Evolutionary conservation across 2,113 vertebrate species (phyloP), one percentile per base, ranked within the genome.

Genomic region (Percopsis transmontana): DNA sequence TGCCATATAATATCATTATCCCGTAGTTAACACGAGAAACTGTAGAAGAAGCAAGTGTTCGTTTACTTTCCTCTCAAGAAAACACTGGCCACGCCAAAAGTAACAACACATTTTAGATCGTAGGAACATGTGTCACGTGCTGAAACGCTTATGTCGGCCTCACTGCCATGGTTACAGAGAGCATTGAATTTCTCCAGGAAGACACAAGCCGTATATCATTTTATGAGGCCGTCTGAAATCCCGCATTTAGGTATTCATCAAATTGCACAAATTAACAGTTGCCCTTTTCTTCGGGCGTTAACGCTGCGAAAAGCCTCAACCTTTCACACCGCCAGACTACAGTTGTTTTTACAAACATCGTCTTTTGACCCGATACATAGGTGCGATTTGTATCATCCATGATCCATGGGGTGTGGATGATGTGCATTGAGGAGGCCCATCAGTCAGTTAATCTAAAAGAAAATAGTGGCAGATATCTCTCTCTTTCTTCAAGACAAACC

Each of bases 1-100:
- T 91, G 88, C 87, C 88, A 85, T 90, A 87, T 86, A 92, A 94
- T 90, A 91, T 88, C 79, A 90, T 92, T 92, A 91, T n/a, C 70
- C 79, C 76, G 85, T 71, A 89, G 86, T 86, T 86, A 92, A 83
- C 89, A 86, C 79, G 67, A 77, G 71, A 82, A 93, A 88, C 88
- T 84, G 79, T 83, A 70, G 82, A 88, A 90, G 76, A 86, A 87
- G 76, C 77, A 79, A 77, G 80, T 86, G 80, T 82, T 77, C 62
- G 55, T 75, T 81, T 85, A 72, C 78, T 78, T 77, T 83, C 44
- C 75, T 76, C 68, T 55, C 45, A 73, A 77, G 77, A 77, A 82
- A 79, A 67, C 78, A 42, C 64, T 76, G 74, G 72, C 69, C 69
- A 80, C 85, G 83, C 86, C 86, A 88, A 87, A 70, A 75, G 74